phyloP scores from a whole-genome alignment of 2,797 vertebrate species.

The Naso thynnoides region DNA sequence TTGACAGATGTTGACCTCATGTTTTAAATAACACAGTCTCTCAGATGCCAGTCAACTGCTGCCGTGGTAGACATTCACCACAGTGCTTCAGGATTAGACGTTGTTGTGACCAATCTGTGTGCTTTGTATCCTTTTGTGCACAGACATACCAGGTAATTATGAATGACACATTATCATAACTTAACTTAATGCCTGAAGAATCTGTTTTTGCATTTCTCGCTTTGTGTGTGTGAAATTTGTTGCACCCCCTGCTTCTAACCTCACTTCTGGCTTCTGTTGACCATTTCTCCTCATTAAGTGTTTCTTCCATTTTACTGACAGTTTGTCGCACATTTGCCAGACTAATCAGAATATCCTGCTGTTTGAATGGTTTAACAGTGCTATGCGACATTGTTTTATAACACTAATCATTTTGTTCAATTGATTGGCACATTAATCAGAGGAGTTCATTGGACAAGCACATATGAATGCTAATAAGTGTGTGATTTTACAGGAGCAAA shows the following conservation, averaged over 20 bases:
- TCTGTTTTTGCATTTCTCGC: conserved; percentile 14
- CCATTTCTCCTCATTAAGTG: conserved; percentile 70
- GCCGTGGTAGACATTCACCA: neutral
- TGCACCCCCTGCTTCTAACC: conserved; percentile 19
- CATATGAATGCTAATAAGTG: conserved; percentile 72
- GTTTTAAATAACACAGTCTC: neutral
- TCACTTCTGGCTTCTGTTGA: conserved; percentile 42
- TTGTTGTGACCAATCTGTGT: neutral
- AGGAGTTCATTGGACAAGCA: conserved; percentile 72
- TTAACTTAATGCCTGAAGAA: neutral
- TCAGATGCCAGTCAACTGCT: neutral
- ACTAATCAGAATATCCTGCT: conserved; percentile 66
- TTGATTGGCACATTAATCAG: conserved; percentile 79
- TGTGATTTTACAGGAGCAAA: conserved; percentile 71
- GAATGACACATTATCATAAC: neutral
- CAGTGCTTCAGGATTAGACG: neutral
- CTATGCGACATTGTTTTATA: conserved; percentile 67
- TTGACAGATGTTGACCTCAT: neutral
- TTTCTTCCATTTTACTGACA: conserved; percentile 46
- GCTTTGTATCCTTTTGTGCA: too few species aligned
- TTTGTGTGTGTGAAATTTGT: neutral
- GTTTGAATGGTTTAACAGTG: conserved; percentile 61
- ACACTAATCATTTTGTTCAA: conserved; percentile 75
- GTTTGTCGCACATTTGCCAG: conserved; percentile 53
- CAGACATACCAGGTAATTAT: neutral